These are phyloP conservation scores for Felis catus DNA, from an alignment of 2,113 vertebrate genomes.

Conservation along the genomic window DNA sequence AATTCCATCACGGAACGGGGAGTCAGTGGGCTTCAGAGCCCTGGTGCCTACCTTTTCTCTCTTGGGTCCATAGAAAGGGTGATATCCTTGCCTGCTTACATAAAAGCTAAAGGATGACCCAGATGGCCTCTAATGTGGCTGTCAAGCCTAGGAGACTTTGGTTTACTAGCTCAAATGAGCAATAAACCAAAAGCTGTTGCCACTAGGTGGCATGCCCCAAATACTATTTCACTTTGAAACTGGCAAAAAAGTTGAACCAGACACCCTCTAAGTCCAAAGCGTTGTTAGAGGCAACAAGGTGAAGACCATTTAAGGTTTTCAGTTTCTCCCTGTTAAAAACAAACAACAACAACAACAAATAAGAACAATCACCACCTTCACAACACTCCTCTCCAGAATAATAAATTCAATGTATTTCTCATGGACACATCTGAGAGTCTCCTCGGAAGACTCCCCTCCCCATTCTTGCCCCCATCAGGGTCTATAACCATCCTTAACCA, in stretches of 20 bases:
- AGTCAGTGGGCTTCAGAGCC: background rate
- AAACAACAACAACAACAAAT: background rate
- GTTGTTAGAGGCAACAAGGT: background rate
- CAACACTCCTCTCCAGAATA: background rate
- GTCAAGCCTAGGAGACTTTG: background rate
- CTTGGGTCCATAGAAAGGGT: background rate
- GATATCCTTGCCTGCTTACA: background rate
- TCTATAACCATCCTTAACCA: background rate
- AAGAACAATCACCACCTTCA: background rate
- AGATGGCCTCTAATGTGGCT: background rate
- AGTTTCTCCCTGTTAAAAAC: conserved; percentile 40
- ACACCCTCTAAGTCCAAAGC: background rate
- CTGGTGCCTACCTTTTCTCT: background rate
- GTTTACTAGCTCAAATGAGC: background rate
- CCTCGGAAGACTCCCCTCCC: background rate
- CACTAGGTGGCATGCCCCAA: conserved; percentile 87
- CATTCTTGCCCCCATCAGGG: background rate
- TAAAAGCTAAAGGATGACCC: conserved; percentile 27
- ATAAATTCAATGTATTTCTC: background rate
- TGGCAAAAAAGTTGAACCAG: conserved; percentile 6
- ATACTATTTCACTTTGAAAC: conserved; percentile 72
- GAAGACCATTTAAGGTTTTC: background rate
- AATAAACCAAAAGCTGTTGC: conserved; percentile 41
- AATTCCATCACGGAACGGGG: background rate
- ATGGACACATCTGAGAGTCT: background rate